Conservation (phyloP, 1,140 invertebrate genomes). For the Apis mellifera region DNA sequence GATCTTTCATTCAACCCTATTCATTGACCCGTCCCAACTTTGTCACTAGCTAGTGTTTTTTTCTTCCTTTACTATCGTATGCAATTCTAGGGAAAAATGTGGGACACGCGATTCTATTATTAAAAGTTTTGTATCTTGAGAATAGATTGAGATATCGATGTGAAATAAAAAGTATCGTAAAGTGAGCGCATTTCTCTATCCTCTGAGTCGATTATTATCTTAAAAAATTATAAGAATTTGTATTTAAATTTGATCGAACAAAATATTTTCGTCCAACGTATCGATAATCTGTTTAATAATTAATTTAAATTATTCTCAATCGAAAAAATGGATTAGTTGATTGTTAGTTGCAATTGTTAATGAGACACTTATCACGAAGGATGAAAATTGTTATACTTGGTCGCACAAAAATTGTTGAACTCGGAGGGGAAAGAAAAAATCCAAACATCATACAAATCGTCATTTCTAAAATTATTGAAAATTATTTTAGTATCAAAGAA, state of each 20-base stretch:
- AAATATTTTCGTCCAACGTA: conserved; percentile 13
- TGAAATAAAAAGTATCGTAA: background rate
- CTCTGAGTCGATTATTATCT: no score
- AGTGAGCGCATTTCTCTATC: no score
- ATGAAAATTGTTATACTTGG: background rate
- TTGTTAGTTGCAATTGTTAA: background rate
- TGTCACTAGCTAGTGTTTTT: no score
- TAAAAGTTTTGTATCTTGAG: background rate
- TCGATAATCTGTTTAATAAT: background rate
- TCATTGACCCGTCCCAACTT: no score
- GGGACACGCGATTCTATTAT: no score
- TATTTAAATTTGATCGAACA: background rate
- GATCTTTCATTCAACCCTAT: no score
- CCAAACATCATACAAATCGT: background rate
- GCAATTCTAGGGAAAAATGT: no score
- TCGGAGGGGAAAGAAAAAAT: background rate
- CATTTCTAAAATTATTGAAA: background rate
- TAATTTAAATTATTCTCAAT: background rate
- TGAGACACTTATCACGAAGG: background rate
- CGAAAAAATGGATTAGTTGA: background rate
- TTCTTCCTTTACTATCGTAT: no score
- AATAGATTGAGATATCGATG: background rate
- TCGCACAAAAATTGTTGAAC: background rate
- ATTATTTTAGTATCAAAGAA: background rate
- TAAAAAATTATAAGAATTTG: no score